Evolutionary conservation across 2,113 vertebrate species (phyloP).

Genomic region (Martes martes): DNA sequence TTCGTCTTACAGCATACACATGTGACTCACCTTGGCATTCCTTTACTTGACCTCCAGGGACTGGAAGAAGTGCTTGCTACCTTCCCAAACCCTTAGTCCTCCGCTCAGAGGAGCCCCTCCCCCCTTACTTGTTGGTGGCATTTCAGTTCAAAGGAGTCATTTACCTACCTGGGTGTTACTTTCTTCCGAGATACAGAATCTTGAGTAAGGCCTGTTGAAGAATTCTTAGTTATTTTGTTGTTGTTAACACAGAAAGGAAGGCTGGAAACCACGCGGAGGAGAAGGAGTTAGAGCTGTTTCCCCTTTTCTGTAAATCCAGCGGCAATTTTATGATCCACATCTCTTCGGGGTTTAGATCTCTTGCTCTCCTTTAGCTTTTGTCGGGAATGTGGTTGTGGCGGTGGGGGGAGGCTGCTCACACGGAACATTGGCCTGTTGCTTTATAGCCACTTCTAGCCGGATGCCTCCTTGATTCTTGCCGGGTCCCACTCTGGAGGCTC

Average conservation of each 20-base stretch:
- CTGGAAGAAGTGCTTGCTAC: not conserved
- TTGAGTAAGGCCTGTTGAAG: conserved; percentile 27
- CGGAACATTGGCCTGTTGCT: not conserved
- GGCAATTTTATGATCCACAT: conserved; percentile 16
- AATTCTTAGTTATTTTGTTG: not conserved
- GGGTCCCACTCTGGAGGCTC: conserved; percentile 16
- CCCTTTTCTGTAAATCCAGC: conserved; percentile 36
- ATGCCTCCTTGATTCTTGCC: conserved; percentile 8
- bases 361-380: conserved; percentile 7
- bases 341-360: conserved; percentile 9
- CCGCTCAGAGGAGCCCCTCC: not conserved
- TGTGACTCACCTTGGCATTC: not conserved
- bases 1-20: not conserved
- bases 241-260: not conserved
- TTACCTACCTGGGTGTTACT: not conserved
- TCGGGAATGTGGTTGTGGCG: not conserved
- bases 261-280: conserved; percentile 33
- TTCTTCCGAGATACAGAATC: conserved; percentile 4
- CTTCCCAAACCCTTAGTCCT: not conserved
- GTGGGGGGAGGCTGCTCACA: not conserved
- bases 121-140: not conserved
- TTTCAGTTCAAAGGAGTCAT: not conserved
- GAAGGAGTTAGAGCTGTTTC: not conserved
- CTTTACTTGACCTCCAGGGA: not conserved
- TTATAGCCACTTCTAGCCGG: conserved; percentile 34